Evolutionary conservation across 2,113 vertebrate genomes (phyloP), one percentile per base, ranked within the genome.

Genomic region (Rhea americana): DNA sequence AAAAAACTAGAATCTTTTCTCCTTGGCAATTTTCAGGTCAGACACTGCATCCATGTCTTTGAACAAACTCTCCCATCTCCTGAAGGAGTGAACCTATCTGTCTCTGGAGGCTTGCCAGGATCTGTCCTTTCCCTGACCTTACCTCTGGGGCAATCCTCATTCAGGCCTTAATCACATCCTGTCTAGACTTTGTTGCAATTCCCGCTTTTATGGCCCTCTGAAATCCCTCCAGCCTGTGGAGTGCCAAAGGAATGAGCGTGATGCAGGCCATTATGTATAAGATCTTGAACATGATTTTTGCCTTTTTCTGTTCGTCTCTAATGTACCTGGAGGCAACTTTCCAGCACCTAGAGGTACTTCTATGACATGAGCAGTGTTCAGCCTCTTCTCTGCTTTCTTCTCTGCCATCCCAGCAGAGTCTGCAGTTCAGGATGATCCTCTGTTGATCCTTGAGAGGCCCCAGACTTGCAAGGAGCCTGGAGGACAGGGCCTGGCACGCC

Each of bases 111-210:
- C 73, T 63, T 95, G 96, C 97, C 97, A 97, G 94, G 32, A 59
- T 88, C 92, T 96, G 80, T 92, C 95, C 96, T 97, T 97, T 93
- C 94, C 92, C 95, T 97, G 96, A 97, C 97, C 95, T 10, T 72
- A 95, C 93, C 97, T 96, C 96, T 94, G 93, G 94, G 91, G 94
- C 96, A 97, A 92, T 95, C 96, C 90, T 97, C 89, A 89, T 88
- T 93, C 93, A 96, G 83, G 80, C 89, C 77, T 97, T 97, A 97
- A 97, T 96, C 97, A 97, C 94, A 97, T 98, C 98, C 98, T 98
- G 97, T 98, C 98, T 98, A 98, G 98, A 98, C 98, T 95, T 62
- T 41, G 77, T 63, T 87, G 84, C 90, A 79, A 37, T 95, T 97
- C 94, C 87, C 59, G 0, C 82, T 86, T 59, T 58, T 66, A 45